Base-by-base conservation (phyloP, 1,140 invertebrate species). In the Tetragnatha versicolor region DNA sequence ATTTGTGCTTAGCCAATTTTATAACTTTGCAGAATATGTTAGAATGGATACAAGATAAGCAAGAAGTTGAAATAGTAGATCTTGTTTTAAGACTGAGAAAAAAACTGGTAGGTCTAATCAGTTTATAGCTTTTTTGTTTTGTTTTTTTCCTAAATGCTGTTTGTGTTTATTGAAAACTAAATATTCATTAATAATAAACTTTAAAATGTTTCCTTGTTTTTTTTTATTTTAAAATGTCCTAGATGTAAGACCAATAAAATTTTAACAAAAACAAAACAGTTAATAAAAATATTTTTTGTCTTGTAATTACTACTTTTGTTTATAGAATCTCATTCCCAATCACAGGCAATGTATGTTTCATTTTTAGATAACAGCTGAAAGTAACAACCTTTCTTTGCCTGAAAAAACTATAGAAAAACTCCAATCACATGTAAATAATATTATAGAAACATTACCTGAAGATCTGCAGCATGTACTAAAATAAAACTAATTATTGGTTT, bases 61-160 rank as follows among this genome's bases (percentile, higher is more conserved):
- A 95, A 82, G 97, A 99, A 88, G 96, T 99, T 7, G 95, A 98
- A 89, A 91, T 97, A 72, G 94, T 99, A 14, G 97, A 99, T 85
- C 93, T 98, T 91, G 92, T 98, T 80, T 85, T 99, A 55, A 91
- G 92, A 85, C 89, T 97, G 60, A 89, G 92, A 75, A 91, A 93
- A 81, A 94, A 95, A 86, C 87, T 96, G 31, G 63, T 75, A 45
- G 47, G 51, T 35, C 10, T 47, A 12, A 9, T 5, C 31, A 27
- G 9, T 12, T 27, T 2, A 69, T 12, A 17, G 1, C 72, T 47
- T 80, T 51, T 22, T 53, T 53, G 49, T 53, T 17, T 53, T 53
- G 12, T n/a, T n/a, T n/a, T n/a, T n/a, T n/a, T 20, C 1, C 12
- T 47, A 47, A 17, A 47, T 47, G 12, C 20, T 47, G 12, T 2